A percentile compares a stretch with the other conserved stretches of the same genome.
These are phyloP conservation scores for Nipponacmea schrenckii DNA, from an alignment of 2,888 invertebrate species.

Conservation along the genomic window DNA sequence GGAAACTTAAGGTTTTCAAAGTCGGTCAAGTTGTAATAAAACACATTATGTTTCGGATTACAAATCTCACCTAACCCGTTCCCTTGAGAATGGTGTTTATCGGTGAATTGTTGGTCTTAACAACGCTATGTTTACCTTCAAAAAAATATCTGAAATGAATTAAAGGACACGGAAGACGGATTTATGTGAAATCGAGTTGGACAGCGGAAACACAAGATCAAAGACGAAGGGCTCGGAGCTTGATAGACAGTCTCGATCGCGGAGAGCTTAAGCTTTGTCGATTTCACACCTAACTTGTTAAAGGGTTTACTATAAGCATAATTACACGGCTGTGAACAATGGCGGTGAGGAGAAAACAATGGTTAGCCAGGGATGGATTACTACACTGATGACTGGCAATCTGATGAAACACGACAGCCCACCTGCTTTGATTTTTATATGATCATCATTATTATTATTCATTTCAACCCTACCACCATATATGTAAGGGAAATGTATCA, in stretches of 20 bases:
- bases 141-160: too few species aligned
- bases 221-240: neutral
- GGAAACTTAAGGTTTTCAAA: too few species aligned
- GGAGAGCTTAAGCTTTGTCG: constrained; percentile 2
- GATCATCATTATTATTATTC: too few species aligned
- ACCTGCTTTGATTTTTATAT: neutral
- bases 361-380: neutral
- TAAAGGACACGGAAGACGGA: neutral
- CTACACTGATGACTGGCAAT: neutral
- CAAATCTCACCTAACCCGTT: too few species aligned
- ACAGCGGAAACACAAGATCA: constrained; percentile 7
- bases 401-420: neutral
- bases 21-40: too few species aligned
- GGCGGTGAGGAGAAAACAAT: neutral
- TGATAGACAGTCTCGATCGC: neutral
- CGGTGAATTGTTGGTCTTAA: too few species aligned
- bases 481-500: too few species aligned
- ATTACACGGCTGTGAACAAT: neutral
- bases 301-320: constrained; percentile 4
- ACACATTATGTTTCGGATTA: too few species aligned
- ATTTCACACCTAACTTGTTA: constrained; percentile 8
- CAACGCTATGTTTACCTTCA: too few species aligned
- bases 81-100: too few species aligned
- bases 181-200: neutral
- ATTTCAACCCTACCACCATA: too few species aligned